Percentiles rank a stretch among this genome's conserved stretches.
Conservation (phyloP, 2,888 invertebrate genomes). For the Cantharis lateralis region DNA sequence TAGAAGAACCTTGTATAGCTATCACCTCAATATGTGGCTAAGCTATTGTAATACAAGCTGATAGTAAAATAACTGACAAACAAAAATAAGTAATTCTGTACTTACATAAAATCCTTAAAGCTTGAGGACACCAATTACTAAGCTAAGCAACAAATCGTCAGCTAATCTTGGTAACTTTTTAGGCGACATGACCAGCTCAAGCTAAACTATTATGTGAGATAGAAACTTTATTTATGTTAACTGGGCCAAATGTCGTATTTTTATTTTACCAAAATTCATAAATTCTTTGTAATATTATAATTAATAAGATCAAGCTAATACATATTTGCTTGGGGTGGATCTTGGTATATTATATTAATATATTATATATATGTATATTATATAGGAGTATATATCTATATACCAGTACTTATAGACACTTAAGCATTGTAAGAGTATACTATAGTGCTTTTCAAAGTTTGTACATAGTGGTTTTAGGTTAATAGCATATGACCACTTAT, state of each 20-base stretch:
- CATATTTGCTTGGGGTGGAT: background rate
- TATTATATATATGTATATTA: no score
- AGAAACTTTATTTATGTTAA: background rate
- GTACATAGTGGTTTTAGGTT: background rate
- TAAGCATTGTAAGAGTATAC: background rate
- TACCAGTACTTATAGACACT: background rate
- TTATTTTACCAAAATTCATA: background rate
- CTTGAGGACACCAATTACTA: background rate
- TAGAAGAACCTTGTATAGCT: background rate
- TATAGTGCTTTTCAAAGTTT: background rate
- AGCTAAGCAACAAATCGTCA: background rate
- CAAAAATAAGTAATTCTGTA: background rate
- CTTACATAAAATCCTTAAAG: background rate
- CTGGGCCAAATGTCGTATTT: background rate
- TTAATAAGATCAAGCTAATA: background rate
- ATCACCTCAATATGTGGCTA: background rate
- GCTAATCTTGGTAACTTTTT: background rate
- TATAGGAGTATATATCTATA: background rate
- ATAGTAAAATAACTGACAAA: background rate
- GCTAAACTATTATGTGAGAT: background rate
- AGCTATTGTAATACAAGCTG: background rate
- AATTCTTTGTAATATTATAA: background rate
- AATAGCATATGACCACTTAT: background rate
- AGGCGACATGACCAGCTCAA: background rate
- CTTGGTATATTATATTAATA: background rate